Conservation (phyloP, 2,888 invertebrate species). For the Pseudococcus jackbeardsleyi region DNA sequence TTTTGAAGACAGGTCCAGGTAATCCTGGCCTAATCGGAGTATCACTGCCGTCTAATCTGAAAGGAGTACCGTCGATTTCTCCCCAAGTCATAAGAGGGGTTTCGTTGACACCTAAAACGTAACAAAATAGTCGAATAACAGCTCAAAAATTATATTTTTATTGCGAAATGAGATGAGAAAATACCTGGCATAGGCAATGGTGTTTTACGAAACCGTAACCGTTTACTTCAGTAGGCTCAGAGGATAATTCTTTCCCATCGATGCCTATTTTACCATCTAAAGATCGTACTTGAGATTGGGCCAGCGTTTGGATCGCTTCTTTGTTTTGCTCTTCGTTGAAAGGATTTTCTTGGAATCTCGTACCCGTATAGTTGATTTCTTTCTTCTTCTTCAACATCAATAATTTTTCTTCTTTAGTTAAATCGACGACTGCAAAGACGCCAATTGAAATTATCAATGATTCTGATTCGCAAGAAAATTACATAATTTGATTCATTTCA, state of each 20-base stretch:
- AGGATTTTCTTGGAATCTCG: conserved; percentile 82
- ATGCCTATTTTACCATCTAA: conserved; percentile 90
- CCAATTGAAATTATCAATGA: not conserved
- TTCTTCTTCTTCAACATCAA: conserved; percentile 80
- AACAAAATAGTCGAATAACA: not conserved
- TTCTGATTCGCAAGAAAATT: not conserved
- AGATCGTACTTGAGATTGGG: conserved; percentile 78
- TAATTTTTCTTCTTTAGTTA: conserved; percentile 80
- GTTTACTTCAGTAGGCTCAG: conserved; percentile 77
- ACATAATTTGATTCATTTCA: conserved; percentile 65
- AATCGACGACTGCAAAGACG: conserved; percentile 74
- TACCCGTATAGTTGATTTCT: conserved; percentile 85
- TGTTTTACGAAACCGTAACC: conserved; percentile 86
- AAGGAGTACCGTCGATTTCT: conserved; percentile 97
- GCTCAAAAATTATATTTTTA: not conserved
- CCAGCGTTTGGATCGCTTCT: conserved; percentile 80
- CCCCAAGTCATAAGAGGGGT: conserved; percentile 99
- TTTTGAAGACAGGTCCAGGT: conserved; percentile 88
- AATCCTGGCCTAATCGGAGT: conserved; percentile 82
- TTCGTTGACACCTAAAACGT: conserved; percentile 76
- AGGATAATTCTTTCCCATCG: conserved; percentile 85
- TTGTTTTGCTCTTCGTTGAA: conserved; percentile 85
- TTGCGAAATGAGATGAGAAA: not conserved
- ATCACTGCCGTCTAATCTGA: conserved; percentile 91
- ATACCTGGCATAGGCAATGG: conserved; percentile 89